Base-by-base conservation (phyloP, 2,888 invertebrate species). In the Carterocephalus palaemon region DNA sequence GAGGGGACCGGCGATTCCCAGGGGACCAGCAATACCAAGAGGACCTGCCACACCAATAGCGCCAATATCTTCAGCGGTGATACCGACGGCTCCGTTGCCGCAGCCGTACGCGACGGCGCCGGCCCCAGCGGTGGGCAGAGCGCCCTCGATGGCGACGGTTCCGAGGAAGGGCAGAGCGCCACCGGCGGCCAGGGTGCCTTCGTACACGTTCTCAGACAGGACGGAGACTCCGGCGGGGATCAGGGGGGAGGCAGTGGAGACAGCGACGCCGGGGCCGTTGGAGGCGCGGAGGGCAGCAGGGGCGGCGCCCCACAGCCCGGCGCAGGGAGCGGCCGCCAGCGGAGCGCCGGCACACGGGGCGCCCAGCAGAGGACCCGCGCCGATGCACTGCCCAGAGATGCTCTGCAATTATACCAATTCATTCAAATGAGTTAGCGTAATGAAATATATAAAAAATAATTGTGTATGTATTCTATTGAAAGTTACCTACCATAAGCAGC, bases 241-340 rank as follows among this genome's bases (percentile, higher is more conserved):
- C 28, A 55, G 53, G 8, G 57, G 54, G 6, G 62, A 62, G 17
- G 48, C 22, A 33, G 67, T 66, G 36, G 60, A 56, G 3, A 67
- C 59, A 4, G 54, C 38, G 7, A 58, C 31, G 7, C 54, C 55
- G 4, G 51, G 49, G 2, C 57, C 54, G 37, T 48, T 53, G 39
- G 54, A 48, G 4, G 56, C 51, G 4, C 49, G 46, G 3, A 52
- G 20, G 12, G 42, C 32, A 8, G 49, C 48, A 15, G 36, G 28
- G 17, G 4, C 19, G 6, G 7, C 10, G 17, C 33, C 13, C 13
- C 4, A 19, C 7, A 13, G 31, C 6, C 36, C 49, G 15, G 24
- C 32, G 26, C 42, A 32, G 4, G 42, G 38, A 5, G 37, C 47
- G 1, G 33, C 15, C 6, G 17, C 36, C 10, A 8, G 13, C 5